Conservation (phyloP, 2,113 vertebrate species). For the Rhodinocichla rosea region DNA sequence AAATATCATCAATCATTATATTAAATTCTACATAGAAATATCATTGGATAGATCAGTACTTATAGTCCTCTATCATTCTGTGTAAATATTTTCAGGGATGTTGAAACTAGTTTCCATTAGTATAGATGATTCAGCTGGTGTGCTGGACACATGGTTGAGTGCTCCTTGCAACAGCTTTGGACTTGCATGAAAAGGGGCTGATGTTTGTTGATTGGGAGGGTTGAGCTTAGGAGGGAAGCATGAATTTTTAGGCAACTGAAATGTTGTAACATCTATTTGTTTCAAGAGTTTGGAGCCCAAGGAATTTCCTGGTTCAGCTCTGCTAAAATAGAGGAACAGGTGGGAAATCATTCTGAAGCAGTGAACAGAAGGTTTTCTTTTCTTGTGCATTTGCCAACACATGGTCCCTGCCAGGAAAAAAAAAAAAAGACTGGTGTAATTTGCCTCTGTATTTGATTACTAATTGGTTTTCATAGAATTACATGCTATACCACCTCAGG, state of each 20-base stretch:
- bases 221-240: background rate
- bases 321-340: background rate
- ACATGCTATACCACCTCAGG: background rate
- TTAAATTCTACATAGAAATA: background rate
- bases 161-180: background rate
- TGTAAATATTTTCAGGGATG: background rate
- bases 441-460: background rate
- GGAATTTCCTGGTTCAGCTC: background rate
- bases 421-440: background rate
- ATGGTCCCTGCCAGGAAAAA: accelerated
- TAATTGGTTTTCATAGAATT: background rate
- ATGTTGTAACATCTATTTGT: background rate
- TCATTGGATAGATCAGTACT: background rate
- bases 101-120: background rate
- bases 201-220: background rate
- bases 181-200: background rate
- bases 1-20: background rate
- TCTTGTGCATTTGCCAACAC: background rate
- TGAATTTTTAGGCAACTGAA: background rate
- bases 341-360: background rate
- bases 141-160: background rate
- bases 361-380: background rate
- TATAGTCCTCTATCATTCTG: background rate
- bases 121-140: background rate
- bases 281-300: background rate